Percentiles rank a stretch among this genome's conserved stretches.
phyloP scores from a whole-genome alignment of 30 jellyfish, hydroid and myxozoan species.

The Morbakka virulenta region DNA sequence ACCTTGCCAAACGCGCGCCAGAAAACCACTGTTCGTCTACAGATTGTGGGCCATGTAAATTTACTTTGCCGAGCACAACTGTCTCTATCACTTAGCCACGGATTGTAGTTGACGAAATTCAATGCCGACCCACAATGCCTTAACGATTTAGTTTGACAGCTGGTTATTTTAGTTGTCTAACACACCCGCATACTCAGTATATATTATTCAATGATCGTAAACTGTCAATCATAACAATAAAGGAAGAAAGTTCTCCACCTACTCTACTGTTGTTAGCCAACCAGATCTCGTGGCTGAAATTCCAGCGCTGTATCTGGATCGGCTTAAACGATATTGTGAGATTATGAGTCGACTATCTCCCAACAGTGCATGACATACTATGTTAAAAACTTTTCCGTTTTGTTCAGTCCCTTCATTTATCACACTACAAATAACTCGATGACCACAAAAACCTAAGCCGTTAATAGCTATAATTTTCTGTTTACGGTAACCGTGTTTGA shows the following conservation, averaged over 20 bases:
- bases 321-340: neutral
- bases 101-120: slow-evolving; percentile 66
- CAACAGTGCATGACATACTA: neutral
- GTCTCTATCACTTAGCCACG: slow-evolving; percentile 67
- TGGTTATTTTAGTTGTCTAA: slow-evolving; percentile 44
- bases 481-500: slow-evolving; percentile 54
- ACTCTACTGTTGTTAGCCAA: slow-evolving; percentile 20
- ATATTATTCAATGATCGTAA: slow-evolving; percentile 1
- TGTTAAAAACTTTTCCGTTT: neutral
- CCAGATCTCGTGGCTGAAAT: neutral
- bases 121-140: slow-evolving; percentile 86
- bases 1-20: slow-evolving; percentile 54
- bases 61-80: slow-evolving; percentile 77
- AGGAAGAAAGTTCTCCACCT: slow-evolving; percentile 59
- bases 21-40: neutral
- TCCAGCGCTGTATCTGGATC: neutral
- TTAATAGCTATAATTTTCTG: slow-evolving; percentile 69
- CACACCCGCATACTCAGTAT: neutral
- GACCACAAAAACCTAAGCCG: slow-evolving; percentile 73
- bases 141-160: slow-evolving; percentile 65
- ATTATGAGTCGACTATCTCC: neutral
- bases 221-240: slow-evolving; percentile 22
- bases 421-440: slow-evolving; percentile 22
- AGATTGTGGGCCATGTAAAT: slow-evolving; percentile 70
- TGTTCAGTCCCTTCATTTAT: slow-evolving; percentile 44